Evolutionary conservation across 2,888 invertebrate species (phyloP), one percentile per base, ranked within the genome.

Genomic region (Synergus laeviventris): DNA sequence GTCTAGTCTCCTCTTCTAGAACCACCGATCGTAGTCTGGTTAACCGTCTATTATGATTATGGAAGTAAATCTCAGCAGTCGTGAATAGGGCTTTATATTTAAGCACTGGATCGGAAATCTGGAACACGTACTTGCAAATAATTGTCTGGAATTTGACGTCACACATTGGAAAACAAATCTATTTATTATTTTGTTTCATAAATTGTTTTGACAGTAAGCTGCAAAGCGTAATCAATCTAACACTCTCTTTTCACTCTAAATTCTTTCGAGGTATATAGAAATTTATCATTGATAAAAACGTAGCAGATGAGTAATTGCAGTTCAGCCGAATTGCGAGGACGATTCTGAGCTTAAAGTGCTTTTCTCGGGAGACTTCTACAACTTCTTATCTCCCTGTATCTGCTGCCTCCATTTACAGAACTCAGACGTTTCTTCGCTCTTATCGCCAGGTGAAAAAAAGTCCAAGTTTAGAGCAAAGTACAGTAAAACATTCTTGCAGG

Each of bases 371-470:
- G 64, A 64, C 21, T 38, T 39, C 11, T 8, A 49, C 8, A 39
- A 64, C 64, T 64, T 39, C 12, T 64, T 64, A 64, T 42, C 64
- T 64, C 38, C 12, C 21, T 21, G 64, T 64, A 38, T 62, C 39
- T 39, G 21, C 39, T 64, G 64, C 21, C 39, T 64, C 39, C 64
- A 42, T 64, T 64, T 39, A 64, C 21, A 21, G 39, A 39, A 39
- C 38, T 64, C 39, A 39, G 64, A 64, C 38, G 38, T 38, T 64
- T 21, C 21, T 64, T 21, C 21, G 11, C 21, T 64, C 64, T 64
- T 64, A 64, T 64, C 64, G 18, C 12, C 64, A 64, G 39, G 39
- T 64, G 64, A 64, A 64, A 42, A 42, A 64, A 18, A 9, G 14
- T 14, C 7, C 21, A 64, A 64, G 38, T 64, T 21, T 38, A 36